Base-by-base conservation (phyloP, 2,113 vertebrate species). In the Brachyhypopomus occidentalis region DNA sequence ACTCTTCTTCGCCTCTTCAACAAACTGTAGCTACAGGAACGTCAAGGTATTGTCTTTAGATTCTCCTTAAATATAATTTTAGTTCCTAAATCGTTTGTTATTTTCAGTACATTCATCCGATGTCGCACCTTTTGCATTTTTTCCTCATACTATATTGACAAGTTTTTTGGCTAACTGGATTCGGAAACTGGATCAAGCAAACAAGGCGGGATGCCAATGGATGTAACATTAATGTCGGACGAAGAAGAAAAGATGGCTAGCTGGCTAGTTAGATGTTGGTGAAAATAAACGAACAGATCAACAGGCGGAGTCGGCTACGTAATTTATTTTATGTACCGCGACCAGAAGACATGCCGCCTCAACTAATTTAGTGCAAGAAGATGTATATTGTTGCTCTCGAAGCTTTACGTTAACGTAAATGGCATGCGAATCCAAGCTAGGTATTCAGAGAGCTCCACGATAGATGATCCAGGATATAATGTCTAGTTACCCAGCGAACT, bases 1-100 rank as follows among this genome's bases (percentile, higher is more conserved):
- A 16, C 59, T 72, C 81, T 60, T 86, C 69, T 59, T 83, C 79
- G 25, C 17, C 12, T 25, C 45, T 58, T 69, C 73, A 60, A 58
- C 34, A 75, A 66, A 62, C 72, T 76, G 66, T 56, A 56, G 63
- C 62, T 70, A 27, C 63, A 69, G 52, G 14, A 25, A 55, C 74
- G 79, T 78, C 41, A 60, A 85, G 84, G 84, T 86, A 86, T 86
- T 86, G 81, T 80, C 23, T 71, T 6, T 36, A 67, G 66, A 72
- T 17, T 5, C 6, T 8, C 19, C 1, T 23, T 30, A 0, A 72
- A 63, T 56, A 11, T 5, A 23, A 17, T 75, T 64, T 63, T 0
- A 17, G 11, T 2, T 2, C 4, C 17, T 25, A 27, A 52, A 19
- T 0, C 0, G 8, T 45, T 4, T 55, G 4, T 23, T 69, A 11